Percentiles rank a stretch among this genome's conserved stretches.
These are phyloP conservation scores for Prietella phreatophila DNA, from an alignment of 2,113 vertebrate genomes.

Conservation along the genomic window DNA sequence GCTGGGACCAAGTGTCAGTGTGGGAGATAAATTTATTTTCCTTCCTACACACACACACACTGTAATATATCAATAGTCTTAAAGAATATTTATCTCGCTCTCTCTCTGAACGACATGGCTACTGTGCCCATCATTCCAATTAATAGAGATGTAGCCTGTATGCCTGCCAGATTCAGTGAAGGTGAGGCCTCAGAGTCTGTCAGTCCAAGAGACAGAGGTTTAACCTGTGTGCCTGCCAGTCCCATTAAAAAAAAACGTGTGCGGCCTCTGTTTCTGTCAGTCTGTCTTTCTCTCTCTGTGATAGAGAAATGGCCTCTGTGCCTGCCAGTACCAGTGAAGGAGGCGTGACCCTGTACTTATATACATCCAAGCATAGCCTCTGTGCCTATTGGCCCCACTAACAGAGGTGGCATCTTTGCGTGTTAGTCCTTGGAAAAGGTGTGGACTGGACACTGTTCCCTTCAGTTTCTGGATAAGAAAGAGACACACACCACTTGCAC, in stretches of 20 bases:
- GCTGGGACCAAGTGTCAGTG: constrained; percentile 10
- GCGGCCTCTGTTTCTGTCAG: neutral
- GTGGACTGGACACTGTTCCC: neutral
- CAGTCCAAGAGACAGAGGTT: neutral
- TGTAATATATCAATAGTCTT: neutral
- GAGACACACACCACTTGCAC: neutral
- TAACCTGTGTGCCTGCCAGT: neutral
- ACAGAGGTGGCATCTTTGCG: neutral
- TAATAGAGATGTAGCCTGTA: neutral
- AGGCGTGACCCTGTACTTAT: neutral
- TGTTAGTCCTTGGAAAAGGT: neutral
- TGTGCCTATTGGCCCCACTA: neutral
- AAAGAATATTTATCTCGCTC: neutral
- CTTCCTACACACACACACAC: neutral
- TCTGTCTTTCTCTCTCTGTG: neutral
- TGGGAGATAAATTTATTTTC: constrained; percentile 10
- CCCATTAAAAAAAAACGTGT: neutral
- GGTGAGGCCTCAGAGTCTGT: neutral
- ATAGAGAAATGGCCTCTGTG: neutral
- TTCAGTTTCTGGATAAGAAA: neutral
- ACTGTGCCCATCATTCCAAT: neutral
- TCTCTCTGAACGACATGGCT: neutral
- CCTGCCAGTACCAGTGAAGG: neutral
- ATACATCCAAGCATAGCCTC: neutral
- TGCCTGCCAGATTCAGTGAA: neutral